These are phyloP conservation scores for Osmoderma eremita DNA, from an alignment of 2,888 invertebrate genomes.

Conservation along the genomic window DNA sequence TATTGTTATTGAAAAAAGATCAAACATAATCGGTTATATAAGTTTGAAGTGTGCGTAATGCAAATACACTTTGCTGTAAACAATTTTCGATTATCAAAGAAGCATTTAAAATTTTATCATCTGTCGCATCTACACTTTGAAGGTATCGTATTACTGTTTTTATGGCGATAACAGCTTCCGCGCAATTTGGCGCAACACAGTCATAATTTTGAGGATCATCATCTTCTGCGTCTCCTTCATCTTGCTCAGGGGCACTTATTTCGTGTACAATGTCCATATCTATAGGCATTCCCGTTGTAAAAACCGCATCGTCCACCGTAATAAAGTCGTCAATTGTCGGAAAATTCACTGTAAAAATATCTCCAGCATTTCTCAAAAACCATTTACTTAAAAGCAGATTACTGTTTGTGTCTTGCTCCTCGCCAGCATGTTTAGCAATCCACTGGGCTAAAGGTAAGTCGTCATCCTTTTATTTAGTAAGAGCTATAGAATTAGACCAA, in stretches of 20 bases:
- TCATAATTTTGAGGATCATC: background rate
- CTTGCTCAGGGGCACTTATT: conserved; percentile 2
- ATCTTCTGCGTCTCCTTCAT: conserved; percentile 1
- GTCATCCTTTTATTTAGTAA: no score
- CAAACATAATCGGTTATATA: conserved; percentile 1
- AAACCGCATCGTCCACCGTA: background rate
- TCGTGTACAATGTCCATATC: background rate
- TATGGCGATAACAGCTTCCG: background rate
- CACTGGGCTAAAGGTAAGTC: background rate
- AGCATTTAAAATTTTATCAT: conserved; percentile 1
- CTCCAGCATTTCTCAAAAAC: conserved; percentile 3
- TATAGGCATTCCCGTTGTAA: background rate
- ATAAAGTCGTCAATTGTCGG: background rate
- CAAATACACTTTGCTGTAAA: background rate
- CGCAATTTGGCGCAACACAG: background rate
- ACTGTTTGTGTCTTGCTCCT: background rate
- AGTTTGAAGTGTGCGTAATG: background rate
- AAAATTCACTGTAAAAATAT: background rate
- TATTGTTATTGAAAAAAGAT: background rate
- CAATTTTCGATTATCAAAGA: background rate
- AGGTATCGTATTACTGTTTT: background rate
- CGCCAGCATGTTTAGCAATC: background rate
- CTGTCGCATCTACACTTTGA: background rate
- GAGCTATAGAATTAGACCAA: no score
- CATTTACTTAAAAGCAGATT: conserved; percentile 3